Conservation (phyloP, 2,113 vertebrate species). For the Oreochromis spilurus region DNA sequence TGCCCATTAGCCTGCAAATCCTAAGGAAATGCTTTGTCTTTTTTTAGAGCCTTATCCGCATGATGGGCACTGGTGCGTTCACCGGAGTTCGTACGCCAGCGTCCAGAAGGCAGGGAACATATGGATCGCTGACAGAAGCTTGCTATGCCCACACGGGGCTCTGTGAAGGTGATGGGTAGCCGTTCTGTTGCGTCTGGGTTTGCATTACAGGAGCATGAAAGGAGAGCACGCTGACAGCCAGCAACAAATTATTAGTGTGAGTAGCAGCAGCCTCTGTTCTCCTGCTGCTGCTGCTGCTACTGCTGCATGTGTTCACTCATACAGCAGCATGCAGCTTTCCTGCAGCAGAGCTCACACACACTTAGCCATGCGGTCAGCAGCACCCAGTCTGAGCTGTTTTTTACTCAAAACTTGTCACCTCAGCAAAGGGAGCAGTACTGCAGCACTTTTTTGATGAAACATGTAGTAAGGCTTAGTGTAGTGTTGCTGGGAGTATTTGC, state of each 20-base stretch:
- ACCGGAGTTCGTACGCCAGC: neutral
- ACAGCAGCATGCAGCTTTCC: neutral
- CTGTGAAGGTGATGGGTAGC: constrained; percentile 11
- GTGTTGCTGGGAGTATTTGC: constrained; percentile 1
- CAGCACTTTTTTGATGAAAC: constrained; percentile 6
- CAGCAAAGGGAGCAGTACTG: constrained; percentile 27
- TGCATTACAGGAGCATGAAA: neutral
- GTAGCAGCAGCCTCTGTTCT: neutral
- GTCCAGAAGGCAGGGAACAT: neutral
- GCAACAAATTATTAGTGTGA: neutral
- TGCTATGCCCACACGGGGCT: neutral
- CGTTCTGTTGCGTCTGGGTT: neutral
- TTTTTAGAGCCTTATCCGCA: neutral
- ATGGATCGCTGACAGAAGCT: constrained; percentile 1
- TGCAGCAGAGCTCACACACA: neutral
- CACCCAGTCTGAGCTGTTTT: constrained; percentile 1
- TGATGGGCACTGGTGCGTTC: neutral
- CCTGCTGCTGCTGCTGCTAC: neutral
- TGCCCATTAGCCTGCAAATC: neutral
- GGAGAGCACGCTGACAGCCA: neutral
- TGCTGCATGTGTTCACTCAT: neutral
- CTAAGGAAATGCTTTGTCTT: neutral
- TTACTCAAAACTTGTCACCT: constrained; percentile 30
- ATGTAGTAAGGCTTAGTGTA: neutral
- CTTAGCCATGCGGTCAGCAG: neutral